phyloP scores from a whole-genome alignment of 2,113 vertebrate genomes.

The Apus apus region DNA sequence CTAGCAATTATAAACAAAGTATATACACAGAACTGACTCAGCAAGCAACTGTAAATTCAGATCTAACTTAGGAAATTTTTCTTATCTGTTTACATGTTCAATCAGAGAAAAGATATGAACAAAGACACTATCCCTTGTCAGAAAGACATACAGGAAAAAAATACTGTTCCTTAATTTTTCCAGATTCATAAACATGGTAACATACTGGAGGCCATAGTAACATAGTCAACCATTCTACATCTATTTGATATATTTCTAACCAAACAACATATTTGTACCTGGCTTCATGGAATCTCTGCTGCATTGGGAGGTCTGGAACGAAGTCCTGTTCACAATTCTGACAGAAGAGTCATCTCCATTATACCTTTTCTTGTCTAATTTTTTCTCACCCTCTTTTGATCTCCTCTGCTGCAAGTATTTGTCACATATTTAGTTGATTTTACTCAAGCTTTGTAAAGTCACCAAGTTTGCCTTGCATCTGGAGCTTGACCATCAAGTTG shows the following conservation, averaged over 20 bases:
- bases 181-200: not conserved
- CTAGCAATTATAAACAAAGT: not conserved
- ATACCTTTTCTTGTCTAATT: constrained; percentile 36
- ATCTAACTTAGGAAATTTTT: not conserved
- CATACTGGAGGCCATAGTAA: not conserved
- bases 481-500: not conserved
- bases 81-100: not conserved
- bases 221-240: not conserved
- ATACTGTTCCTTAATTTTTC: not conserved
- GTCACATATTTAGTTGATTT: not conserved
- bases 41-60: not conserved
- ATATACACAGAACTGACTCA: not conserved
- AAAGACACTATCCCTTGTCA: not conserved
- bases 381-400: constrained; percentile 52
- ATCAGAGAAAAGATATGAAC: not conserved
- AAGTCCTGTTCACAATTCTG: constrained; percentile 7
- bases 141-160: not conserved
- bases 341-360: constrained; percentile 14
- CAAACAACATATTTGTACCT: constrained; percentile 35
- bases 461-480: not conserved
- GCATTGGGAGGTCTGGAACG: not conserved
- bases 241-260: not conserved
- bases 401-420: constrained; percentile 63
- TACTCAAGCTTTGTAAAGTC: not conserved
- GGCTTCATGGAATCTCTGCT: constrained; percentile 40